Base-by-base conservation (phyloP, 2,797 vertebrate genomes). In the Acomys russatus region DNA sequence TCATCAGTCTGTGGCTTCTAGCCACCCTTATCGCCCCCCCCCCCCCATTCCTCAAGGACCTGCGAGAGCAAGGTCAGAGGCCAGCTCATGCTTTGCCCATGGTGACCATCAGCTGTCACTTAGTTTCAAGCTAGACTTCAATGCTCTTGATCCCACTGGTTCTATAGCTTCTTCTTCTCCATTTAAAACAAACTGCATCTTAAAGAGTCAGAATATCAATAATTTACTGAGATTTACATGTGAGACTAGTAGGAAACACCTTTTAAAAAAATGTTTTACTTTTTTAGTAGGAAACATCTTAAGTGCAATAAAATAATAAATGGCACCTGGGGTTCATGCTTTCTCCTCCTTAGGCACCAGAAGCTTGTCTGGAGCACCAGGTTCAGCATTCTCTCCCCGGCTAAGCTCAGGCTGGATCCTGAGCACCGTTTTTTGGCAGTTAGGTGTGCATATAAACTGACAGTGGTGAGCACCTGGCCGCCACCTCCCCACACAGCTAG, bases 221-320 rank as follows among this genome's bases (percentile, higher is more conserved):
- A 63, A 54, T 9, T 49, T 44, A 0, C 33, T 3, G n/a, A 84
- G 76, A 91, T 90, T 54, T 73, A 71, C 6, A 1, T 89, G 33
- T 30, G 61, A 84, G 38, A n/a, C 61, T 89, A 70, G 38, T n/a
- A 64, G 66, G 44, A 63, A 84, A 49, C 3, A 7, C 76, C 73
- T 93, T 70, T 44, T 3, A 44, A 44, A 44, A 44, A 44, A 44
- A 44, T 44, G 44, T 44, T 44, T 44, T 44, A 44, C 44, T 44
- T 44, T 44, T 44, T 44, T 89, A 70, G 38, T n/a, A 64, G 66
- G 44, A 63, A 84, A 49, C 3, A 7, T 79, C 73, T 93, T 70
- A 85, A 89, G 59, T 85, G 68, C 73, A 88, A 14, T 88, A 77
- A 88, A 68, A 82, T 61, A 59, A 88, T 84, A 77, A 83, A 35